These are phyloP conservation scores for Protobothrops flavoviridis DNA, from an alignment of 2,113 vertebrate genomes.

Conservation along the genomic window DNA sequence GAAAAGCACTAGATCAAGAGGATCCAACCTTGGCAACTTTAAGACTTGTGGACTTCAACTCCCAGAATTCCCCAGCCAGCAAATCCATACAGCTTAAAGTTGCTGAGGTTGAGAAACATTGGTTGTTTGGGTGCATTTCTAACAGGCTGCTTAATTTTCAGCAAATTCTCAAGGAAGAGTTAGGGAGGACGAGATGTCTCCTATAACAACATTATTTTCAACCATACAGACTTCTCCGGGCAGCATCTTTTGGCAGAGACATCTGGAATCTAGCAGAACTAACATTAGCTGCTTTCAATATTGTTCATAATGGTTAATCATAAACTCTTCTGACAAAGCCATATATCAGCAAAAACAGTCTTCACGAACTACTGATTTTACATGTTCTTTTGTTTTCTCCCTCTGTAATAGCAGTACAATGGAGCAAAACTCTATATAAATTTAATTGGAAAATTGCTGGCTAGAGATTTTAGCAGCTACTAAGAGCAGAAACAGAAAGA, in stretches of 20 bases:
- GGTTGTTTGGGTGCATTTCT: not conserved
- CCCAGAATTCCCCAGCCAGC: not conserved
- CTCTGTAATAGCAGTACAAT: not conserved
- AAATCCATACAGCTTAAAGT: not conserved
- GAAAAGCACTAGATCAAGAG: not conserved
- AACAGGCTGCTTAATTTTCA: constrained; percentile 1
- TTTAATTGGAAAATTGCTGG: not conserved
- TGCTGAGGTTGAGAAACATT: not conserved
- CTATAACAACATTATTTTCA: constrained; percentile 30
- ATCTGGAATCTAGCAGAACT: constrained; percentile 37
- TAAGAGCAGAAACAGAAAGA: not conserved
- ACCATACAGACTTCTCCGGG: not conserved
- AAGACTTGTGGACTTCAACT: not conserved
- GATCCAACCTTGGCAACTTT: not conserved
- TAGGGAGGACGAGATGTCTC: not conserved
- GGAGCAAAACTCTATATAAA: not conserved
- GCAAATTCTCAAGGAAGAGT: not conserved
- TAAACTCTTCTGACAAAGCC: constrained; percentile 32
- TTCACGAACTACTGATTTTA: not conserved
- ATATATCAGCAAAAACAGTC: constrained; percentile 31
- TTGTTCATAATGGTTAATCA: constrained; percentile 32
- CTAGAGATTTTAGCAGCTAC: not conserved
- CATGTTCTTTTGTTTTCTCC: not conserved
- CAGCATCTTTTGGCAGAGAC: constrained; percentile 41
- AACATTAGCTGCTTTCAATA: constrained; percentile 51